Conservation (phyloP, 2,888 invertebrate genomes). For the Dendrolimus pini region DNA sequence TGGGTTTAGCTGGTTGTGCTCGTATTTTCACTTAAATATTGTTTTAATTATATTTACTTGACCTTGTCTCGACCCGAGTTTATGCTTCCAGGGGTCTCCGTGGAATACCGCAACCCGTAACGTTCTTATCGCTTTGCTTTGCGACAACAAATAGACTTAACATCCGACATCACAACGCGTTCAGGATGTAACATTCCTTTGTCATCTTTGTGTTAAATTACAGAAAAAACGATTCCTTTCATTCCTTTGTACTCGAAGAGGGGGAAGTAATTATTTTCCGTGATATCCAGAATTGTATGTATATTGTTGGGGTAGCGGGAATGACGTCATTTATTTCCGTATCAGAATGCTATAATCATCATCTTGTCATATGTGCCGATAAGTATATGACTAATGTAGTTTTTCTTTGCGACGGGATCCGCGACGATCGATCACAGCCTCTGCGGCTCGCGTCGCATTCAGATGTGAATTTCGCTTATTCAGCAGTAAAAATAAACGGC, state of each 20-base stretch:
- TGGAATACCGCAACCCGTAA: constrained; percentile 13
- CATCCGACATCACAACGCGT: constrained; percentile 31
- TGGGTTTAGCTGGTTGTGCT: no score
- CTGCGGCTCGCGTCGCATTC: constrained; percentile 14
- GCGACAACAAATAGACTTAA: constrained; percentile 28
- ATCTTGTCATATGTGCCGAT: no score
- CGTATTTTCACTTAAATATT: background rate
- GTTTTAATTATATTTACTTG: background rate
- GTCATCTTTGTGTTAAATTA: constrained; percentile 4
- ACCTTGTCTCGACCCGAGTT: background rate
- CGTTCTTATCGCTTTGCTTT: constrained; percentile 18
- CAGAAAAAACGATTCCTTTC: background rate
- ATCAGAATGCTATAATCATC: no score
- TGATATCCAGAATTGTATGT: no score
- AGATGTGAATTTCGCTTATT: constrained; percentile 32
- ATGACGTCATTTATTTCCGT: no score
- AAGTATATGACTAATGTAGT: no score
- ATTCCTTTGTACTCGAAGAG: background rate
- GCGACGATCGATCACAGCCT: constrained; percentile 14
- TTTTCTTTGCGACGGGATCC: background rate
- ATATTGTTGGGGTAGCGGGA: no score
- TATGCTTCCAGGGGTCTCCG: constrained; percentile 5
- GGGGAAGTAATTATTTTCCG: background rate
- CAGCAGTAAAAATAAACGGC: constrained; percentile 53
- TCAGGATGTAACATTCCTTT: constrained; percentile 21